Evolutionary conservation across 2,888 invertebrate genomes (phyloP).

Genomic region (Cataglyphis rosenhaueri): DNA sequence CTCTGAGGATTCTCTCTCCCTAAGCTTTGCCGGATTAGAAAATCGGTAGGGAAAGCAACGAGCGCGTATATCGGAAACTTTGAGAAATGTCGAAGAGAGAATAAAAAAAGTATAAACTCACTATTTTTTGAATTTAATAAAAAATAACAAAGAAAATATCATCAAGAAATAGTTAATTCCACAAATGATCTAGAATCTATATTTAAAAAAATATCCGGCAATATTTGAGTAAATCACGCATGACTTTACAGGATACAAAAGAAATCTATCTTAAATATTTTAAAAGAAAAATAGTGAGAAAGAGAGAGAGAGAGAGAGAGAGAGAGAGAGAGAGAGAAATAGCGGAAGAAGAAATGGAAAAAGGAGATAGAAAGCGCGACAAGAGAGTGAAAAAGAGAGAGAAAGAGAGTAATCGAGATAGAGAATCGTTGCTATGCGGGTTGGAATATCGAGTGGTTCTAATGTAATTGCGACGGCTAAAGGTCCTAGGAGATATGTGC

Average conservation of each 20-base stretch:
- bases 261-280: too few relatives aligned
- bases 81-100: constrained; percentile 1
- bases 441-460: constrained; percentile 55
- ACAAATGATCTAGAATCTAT: background rate
- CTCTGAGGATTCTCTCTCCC: background rate
- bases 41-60: constrained; percentile 27
- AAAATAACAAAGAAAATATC: background rate
- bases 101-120: background rate
- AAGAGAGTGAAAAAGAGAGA: background rate
- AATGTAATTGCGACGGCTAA: constrained; percentile 61
- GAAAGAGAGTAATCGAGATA: constrained; percentile 25
- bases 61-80: constrained; percentile 30
- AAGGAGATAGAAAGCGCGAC: background rate
- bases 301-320: background rate
- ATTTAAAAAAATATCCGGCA: background rate
- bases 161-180: background rate
- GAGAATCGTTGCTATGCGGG: constrained; percentile 57
- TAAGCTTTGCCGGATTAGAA: constrained; percentile 45
- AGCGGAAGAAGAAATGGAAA: constrained; percentile 19
- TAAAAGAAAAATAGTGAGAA: too few relatives aligned
- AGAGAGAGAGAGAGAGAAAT: background rate
- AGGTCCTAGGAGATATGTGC: constrained; percentile 40
- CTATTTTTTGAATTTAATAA: background rate
- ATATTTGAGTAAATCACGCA: background rate
- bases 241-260: too few relatives aligned